Base-by-base conservation (phyloP, 2,113 vertebrate species). In the Gasterosteus nipponicus region DNA sequence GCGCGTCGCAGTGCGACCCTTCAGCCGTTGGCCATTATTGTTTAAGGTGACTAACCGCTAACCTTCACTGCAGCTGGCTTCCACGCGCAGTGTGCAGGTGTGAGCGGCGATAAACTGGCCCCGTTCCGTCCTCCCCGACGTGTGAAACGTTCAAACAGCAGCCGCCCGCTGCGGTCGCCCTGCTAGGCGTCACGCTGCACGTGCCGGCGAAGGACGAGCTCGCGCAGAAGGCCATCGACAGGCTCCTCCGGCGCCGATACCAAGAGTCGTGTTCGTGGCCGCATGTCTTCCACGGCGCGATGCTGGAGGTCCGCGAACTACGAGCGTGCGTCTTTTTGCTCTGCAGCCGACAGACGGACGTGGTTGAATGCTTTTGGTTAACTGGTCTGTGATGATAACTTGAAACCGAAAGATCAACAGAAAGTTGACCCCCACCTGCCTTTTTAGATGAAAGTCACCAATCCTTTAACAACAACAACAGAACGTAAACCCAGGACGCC, bases 41-140 rank as follows among this genome's bases (percentile, higher is more conserved):
- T 38, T 1, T 51, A 22, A 46, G 46, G 33, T 61, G 26, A 33
- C 61, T 56, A 46, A 33, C 19, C 1, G 35, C 29, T 33, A 31
- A 75, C 33, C 31, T 47, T 47, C 85, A 73, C 59, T 51, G 66
- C 1, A 2, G 73, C 68, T 4, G 60, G 49, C 71, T 11, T 75
- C 60, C 46, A 59, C 22, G 22, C 22, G 22, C 22, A 26, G 22
- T 26, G 22, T 26, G 22, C 22, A 67, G 66, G 69, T 38, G 86
- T 64, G 44, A 82, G 47, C 38, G 66, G 69, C 66, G 79, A 70
- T 80, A 60, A 86, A 81, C 80, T 49, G 39, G 59, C 73, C 65
- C 59, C 73, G 66, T 62, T 82, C 59, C 73, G 18, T 46, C 53
- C 44, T 77, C 70, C 38, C 73, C 35, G 49, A 73, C 33, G 66